Base-by-base conservation (phyloP, 2,113 vertebrate genomes). In the Tychaedon coryphoeus region DNA sequence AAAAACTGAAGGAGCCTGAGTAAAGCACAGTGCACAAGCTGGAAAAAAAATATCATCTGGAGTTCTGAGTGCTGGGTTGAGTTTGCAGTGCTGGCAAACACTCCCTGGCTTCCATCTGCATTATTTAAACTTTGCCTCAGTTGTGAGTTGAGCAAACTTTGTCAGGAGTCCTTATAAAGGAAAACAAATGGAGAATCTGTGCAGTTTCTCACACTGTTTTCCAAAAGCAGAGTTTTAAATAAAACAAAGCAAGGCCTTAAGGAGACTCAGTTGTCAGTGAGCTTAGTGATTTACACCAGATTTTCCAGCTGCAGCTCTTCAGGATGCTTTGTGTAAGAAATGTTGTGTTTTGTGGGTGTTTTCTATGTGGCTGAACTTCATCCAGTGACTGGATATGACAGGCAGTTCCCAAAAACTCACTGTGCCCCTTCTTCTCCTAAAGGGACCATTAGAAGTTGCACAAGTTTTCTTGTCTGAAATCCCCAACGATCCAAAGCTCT, bases 381-480 rank as follows among this genome's bases (percentile, higher is more conserved):
- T 93, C 28, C 43, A 53, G 58, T 10, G 22, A 23, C 4, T 83
- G 67, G 51, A 42, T 43, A 4, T 12, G 48, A 28, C 38, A 9
- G 48, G 25, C 38, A 9, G 10, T 58, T 72, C n/a, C 15, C 8
- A 75, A 73, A 73, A 90, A 48, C 51, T 73, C 71, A 69, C 54
- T 71, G 72, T 57, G 93, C 81, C 34, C 75, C 58, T 87, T 88
- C 72, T 96, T 69, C 80, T 93, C 66, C 96, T 94, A 75, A 90
- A 99, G 99, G 99, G 99, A 58, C 99, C 99, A 62, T 95, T 99
- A 96, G 99, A 99, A 97, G 99, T 99, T 91, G 99, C 99, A 71
- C 99, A 99, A 94, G 99, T 99, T 92, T 99, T 99, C 97, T 98
- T 99, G 81, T 99, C 99, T 47, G 99, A 99, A 93, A 99, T 99